Evolutionary conservation across 2,797 vertebrate genomes (phyloP).

Genomic region (Tenualosa ilisha): DNA sequence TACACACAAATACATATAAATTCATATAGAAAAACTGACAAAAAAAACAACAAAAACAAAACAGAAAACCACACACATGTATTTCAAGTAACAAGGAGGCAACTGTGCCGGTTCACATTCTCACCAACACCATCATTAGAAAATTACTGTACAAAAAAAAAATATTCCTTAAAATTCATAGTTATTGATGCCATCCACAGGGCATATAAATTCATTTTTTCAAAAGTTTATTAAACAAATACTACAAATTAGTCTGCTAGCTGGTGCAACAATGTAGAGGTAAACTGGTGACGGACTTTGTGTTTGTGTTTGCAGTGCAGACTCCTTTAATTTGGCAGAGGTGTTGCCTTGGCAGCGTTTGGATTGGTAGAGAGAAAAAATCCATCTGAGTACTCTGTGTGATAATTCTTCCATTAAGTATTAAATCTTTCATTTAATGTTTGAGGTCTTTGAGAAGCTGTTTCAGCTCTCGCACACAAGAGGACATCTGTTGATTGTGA

Average conservation of each 20-base stretch:
- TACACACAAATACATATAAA: not conserved
- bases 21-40: not conserved
- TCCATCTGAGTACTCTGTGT: not conserved
- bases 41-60: too few relatives aligned
- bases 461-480: constrained; percentile 68
- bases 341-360: constrained; percentile 1
- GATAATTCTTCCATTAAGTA: not conserved
- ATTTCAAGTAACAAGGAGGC: constrained; percentile 15
- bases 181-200: not conserved
- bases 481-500: constrained; percentile 62
- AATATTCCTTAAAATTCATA: constrained; percentile 9
- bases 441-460: constrained; percentile 59
- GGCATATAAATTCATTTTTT: not conserved
- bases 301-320: not conserved
- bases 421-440: constrained; percentile 54
- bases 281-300: not conserved
- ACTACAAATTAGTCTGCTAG: not conserved
- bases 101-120: constrained; percentile 20
- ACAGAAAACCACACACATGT: too few relatives aligned
- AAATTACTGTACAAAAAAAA: not conserved
- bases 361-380: not conserved
- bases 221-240: not conserved
- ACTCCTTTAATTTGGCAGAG: not conserved
- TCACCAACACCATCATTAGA: not conserved
- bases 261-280: not conserved